Evolutionary conservation across 2,113 vertebrate genomes (phyloP).

Genomic region (Spea bombifrons): DNA sequence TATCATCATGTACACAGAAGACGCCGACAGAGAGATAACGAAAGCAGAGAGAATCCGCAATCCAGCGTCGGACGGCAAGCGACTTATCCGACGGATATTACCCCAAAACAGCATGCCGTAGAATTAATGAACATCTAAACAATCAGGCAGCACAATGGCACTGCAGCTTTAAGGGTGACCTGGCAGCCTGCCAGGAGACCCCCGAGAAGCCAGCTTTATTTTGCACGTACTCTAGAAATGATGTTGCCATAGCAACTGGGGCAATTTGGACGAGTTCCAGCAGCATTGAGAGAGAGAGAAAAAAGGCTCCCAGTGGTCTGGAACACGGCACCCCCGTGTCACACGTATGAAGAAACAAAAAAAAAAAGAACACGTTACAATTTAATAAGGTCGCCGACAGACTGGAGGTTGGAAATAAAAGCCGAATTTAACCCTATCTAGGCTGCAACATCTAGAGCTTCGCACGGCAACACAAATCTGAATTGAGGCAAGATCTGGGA

Average conservation of each 20-base stretch:
- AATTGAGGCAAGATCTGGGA: no score
- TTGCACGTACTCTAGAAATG: constrained; percentile 46
- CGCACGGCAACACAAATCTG: no score
- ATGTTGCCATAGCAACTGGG: constrained; percentile 59
- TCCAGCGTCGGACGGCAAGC: no score
- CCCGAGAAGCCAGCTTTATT: neutral
- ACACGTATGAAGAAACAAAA: constrained; percentile 3
- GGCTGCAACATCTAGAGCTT: neutral
- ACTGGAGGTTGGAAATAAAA: neutral
- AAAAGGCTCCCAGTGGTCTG: constrained; percentile 46
- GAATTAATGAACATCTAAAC: neutral
- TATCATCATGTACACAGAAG: neutral
- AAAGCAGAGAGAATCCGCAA: neutral
- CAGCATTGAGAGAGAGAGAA: constrained; percentile 31
- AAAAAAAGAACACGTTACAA: constrained; percentile 18
- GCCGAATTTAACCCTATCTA: neutral
- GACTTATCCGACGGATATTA: neutral
- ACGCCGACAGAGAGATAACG: neutral
- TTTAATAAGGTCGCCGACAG: constrained; percentile 38
- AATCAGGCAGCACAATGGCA: neutral
- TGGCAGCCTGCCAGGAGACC: neutral
- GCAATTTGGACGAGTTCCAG: constrained; percentile 56
- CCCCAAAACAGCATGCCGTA: neutral
- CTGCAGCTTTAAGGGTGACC: constrained; percentile 17
- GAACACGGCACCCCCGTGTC: constrained; percentile 9